Evolutionary conservation across 1,140 invertebrate genomes (phyloP).

Genomic region (Phthorimaea operculella): DNA sequence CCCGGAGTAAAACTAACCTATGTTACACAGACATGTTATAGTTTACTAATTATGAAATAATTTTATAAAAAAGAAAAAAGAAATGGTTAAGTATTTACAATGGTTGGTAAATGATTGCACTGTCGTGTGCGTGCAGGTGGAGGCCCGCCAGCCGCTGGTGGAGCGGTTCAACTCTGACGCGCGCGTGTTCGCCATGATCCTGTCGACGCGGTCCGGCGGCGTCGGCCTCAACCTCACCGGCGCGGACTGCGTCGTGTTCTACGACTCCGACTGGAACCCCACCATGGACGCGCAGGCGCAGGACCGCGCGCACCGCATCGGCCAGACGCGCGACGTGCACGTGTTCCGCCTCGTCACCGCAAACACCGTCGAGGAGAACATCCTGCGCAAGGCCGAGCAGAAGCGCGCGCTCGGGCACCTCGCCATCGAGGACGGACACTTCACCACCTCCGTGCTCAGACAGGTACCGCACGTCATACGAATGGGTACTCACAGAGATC

Average conservation of each 20-base stretch:
- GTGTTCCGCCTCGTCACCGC: slow-evolving; percentile 97
- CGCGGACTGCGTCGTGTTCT: slow-evolving; percentile 99
- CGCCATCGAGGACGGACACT: slow-evolving; percentile 99
- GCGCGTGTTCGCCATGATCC: slow-evolving; percentile 96
- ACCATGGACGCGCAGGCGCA: slow-evolving; percentile 99
- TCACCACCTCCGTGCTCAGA: slow-evolving; percentile 98
- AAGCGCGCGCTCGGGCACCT: slow-evolving; percentile 96
- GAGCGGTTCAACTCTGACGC: slow-evolving; percentile 97
- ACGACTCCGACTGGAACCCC: slow-evolving; percentile 99
- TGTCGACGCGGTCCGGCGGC: slow-evolving; percentile 97
- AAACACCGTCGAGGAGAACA: slow-evolving; percentile 99
- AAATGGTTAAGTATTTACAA: too few relatives aligned
- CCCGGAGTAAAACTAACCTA: too few relatives aligned
- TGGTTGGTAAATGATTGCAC: too few relatives aligned
- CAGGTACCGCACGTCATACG: slow-evolving; percentile 72
- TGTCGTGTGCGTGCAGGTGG: too few relatives aligned
- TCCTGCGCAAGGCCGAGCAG: slow-evolving; percentile 98
- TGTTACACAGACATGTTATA: too few relatives aligned
- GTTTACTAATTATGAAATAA: too few relatives aligned
- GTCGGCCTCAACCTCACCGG: slow-evolving; percentile 99
- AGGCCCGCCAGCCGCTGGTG: slow-evolving; percentile 96
- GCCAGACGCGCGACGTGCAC: slow-evolving; percentile 99
- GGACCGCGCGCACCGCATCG: slow-evolving; percentile 98
- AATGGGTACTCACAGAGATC: background rate
- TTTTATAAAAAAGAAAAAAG: too few relatives aligned